A percentile compares a stretch with the other conserved stretches of the same genome.
phyloP scores from a whole-genome alignment of 2,888 invertebrate genomes.

The Urechis unicinctus region DNA sequence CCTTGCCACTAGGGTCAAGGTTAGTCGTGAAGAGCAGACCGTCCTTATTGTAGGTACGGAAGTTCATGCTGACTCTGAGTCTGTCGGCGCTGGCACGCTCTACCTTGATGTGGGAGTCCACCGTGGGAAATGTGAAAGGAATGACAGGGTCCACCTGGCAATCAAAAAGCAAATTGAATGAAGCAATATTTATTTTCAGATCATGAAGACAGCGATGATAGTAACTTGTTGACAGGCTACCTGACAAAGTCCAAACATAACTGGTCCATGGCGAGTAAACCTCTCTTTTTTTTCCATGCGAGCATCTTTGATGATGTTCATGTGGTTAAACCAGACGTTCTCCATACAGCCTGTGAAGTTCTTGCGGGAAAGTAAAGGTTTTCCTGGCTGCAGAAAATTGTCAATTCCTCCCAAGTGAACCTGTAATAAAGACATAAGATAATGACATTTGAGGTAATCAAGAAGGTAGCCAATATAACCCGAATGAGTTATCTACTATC shows the following conservation, averaged over 20 bases:
- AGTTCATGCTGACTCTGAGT: slow-evolving; percentile 38
- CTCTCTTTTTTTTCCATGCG: slow-evolving; percentile 16
- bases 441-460: neutral
- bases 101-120: slow-evolving; percentile 33
- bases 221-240: slow-evolving; percentile 9
- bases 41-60: slow-evolving; percentile 45
- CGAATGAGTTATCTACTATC: too few relatives aligned
- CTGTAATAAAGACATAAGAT: slow-evolving; percentile 53
- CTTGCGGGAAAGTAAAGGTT: slow-evolving; percentile 77
- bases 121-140: slow-evolving; percentile 31
- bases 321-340: slow-evolving; percentile 84
- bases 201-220: too few relatives aligned
- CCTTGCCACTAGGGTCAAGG: slow-evolving; percentile 19
- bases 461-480: neutral
- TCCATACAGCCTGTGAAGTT: slow-evolving; percentile 96
- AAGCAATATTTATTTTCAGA: neutral
- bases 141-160: slow-evolving; percentile 16
- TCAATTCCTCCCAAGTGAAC: slow-evolving; percentile 89
- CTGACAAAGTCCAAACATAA: slow-evolving; percentile 24
- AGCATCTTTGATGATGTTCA: slow-evolving; percentile 62
- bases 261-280: slow-evolving; percentile 26
- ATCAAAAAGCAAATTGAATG: neutral
- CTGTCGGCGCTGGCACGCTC: slow-evolving; percentile 20
- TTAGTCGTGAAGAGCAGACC: slow-evolving; percentile 38
- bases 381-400: slow-evolving; percentile 58